These are phyloP conservation scores for Apus apus DNA, from an alignment of 2,113 vertebrate species.

Conservation along the genomic window DNA sequence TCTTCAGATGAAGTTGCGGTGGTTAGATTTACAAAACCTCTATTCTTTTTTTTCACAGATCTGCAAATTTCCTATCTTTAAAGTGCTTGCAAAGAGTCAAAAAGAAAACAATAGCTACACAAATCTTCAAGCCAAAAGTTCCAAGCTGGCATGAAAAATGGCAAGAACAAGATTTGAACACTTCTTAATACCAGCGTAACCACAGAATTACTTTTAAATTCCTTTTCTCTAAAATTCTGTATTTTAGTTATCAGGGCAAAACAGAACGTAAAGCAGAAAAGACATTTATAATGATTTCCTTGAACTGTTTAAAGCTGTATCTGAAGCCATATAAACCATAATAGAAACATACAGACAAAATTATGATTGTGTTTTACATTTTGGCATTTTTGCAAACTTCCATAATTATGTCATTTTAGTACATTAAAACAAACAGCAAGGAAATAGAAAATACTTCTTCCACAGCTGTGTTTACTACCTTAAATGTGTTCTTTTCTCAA, in stretches of 20 bases:
- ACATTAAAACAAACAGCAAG: conserved; percentile 74
- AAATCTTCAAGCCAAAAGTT: conserved; percentile 44
- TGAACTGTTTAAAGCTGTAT: not conserved
- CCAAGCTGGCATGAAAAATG: conserved; percentile 21
- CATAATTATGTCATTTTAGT: conserved; percentile 71
- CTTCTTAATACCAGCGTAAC: conserved; percentile 41
- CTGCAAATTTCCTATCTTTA: conserved; percentile 61
- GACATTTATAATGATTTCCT: not conserved
- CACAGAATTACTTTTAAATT: conserved; percentile 40
- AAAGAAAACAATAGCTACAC: conserved; percentile 60
- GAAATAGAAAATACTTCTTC: conserved; percentile 69
- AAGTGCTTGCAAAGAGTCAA: conserved; percentile 42
- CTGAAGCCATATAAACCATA: not conserved
- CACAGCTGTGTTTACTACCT: conserved; percentile 80
- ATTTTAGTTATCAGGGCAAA: conserved; percentile 25
- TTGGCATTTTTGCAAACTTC: conserved; percentile 55
- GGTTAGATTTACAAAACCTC: conserved; percentile 69
- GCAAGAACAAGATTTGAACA: conserved; percentile 30
- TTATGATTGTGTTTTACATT: conserved; percentile 35
- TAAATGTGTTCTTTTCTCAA: conserved; percentile 20
- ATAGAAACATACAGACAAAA: not conserved
- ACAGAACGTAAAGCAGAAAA: not conserved
- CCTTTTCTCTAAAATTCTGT: conserved; percentile 29
- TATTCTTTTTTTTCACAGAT: conserved; percentile 50
- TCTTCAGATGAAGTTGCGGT: conserved; percentile 64